Evolutionary conservation across 1,140 invertebrate genomes (phyloP).

Genomic region (Heliconius himera): DNA sequence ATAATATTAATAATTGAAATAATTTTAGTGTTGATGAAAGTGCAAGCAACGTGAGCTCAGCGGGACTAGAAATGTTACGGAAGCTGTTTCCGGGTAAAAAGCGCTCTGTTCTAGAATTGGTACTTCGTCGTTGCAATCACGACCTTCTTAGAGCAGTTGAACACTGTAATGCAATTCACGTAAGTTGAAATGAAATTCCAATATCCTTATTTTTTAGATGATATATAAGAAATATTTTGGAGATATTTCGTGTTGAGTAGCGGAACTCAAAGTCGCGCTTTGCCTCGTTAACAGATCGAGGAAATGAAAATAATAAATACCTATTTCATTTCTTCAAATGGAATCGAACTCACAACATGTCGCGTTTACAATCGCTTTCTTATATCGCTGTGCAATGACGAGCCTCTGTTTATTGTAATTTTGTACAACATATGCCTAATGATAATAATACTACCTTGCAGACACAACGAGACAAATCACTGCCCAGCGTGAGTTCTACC

Average conservation of each 20-base stretch:
- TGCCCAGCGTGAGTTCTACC: constrained; percentile 35
- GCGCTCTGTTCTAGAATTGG: constrained; percentile 92
- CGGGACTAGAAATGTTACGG: constrained; percentile 89
- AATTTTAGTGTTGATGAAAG: constrained; percentile 41
- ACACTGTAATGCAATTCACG: constrained; percentile 78
- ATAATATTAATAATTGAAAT: background rate
- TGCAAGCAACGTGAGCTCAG: constrained; percentile 65
- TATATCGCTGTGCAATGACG: too few relatives aligned
- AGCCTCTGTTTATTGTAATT: background rate
- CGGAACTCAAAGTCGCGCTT: too few relatives aligned
- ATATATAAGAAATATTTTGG: too few relatives aligned
- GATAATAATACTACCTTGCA: constrained; percentile 28
- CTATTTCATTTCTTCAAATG: too few relatives aligned
- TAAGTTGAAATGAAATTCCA: constrained; percentile 39
- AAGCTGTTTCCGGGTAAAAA: constrained; percentile 94
- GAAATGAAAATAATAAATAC: too few relatives aligned
- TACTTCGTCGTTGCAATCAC: constrained; percentile 92
- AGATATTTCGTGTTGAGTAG: too few relatives aligned
- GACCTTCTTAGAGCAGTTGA: constrained; percentile 88
- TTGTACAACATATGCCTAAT: background rate
- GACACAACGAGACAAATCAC: constrained; percentile 56
- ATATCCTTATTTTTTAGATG: too few relatives aligned
- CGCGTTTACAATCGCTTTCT: too few relatives aligned
- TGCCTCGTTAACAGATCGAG: too few relatives aligned
- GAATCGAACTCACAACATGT: too few relatives aligned